phyloP scores from a whole-genome alignment of 2,113 vertebrate genomes.

The Anguilla japonica region DNA sequence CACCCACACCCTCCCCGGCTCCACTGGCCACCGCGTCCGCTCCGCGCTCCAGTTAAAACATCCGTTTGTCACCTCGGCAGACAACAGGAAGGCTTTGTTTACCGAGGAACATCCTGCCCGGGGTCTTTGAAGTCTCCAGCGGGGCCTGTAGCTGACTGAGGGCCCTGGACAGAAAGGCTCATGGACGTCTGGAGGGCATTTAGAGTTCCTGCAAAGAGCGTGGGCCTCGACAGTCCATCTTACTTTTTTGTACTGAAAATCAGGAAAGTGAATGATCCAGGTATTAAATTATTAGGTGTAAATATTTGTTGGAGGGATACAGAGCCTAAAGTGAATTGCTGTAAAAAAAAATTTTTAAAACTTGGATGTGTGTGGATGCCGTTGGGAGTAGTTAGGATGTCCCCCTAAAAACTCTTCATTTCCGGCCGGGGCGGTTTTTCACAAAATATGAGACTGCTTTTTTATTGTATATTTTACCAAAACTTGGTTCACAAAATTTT shows the following conservation, averaged over 20 bases:
- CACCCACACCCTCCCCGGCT: neutral
- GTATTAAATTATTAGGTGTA: too few species aligned
- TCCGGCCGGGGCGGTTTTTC: too few species aligned
- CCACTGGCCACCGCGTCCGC: slow-evolving; percentile 36
- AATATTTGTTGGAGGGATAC: too few species aligned
- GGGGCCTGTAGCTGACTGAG: slow-evolving; percentile 30
- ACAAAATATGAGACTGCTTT: too few species aligned
- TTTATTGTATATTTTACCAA: too few species aligned
- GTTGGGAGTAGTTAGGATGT: too few species aligned
- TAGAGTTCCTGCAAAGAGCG: neutral
- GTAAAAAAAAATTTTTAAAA: too few species aligned
- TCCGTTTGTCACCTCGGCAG: slow-evolving; percentile 68
- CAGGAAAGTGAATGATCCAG: slow-evolving; percentile 23
- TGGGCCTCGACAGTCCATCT: neutral
- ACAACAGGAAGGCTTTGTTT: slow-evolving; percentile 72
- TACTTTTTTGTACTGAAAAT: slow-evolving; percentile 6
- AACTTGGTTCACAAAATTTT: too few species aligned
- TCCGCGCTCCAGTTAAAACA: slow-evolving; percentile 63
- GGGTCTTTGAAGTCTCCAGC: slow-evolving; percentile 40
- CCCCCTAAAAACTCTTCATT: too few species aligned
- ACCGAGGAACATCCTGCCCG: slow-evolving; percentile 69
- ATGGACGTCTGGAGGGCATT: neutral
- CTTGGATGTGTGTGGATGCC: too few species aligned
- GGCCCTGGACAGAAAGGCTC: neutral
- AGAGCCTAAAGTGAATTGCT: too few species aligned